A percentile compares a stretch with the other conserved stretches of the same genome.
Conservation (phyloP, 2,797 vertebrate species). For the Spinus olivaceus region DNA sequence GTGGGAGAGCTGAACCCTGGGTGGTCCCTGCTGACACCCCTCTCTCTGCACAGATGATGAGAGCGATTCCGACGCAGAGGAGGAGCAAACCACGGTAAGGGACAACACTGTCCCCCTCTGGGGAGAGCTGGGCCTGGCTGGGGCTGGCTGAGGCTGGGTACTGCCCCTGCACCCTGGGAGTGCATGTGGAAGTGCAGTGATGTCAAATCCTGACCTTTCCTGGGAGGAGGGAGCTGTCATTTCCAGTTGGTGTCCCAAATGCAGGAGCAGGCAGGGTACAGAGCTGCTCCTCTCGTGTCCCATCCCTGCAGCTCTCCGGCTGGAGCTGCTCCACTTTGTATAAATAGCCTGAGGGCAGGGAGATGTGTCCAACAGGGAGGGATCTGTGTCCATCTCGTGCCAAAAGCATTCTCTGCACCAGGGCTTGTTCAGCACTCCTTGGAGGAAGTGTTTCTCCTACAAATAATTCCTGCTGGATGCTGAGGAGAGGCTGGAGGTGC, state of each 20-base stretch:
- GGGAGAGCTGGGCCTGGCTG: background rate
- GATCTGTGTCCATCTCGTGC: background rate
- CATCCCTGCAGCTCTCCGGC: background rate
- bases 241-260: background rate
- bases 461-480: background rate
- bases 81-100: slow-evolving; percentile 96
- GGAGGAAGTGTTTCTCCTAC: background rate
- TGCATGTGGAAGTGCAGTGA: background rate
- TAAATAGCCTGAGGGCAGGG: background rate
- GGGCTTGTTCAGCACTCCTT: background rate
- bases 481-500: background rate
- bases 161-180: rapidly evolving
- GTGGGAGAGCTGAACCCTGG: background rate
- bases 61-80: slow-evolving; percentile 95
- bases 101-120: rapidly evolving
- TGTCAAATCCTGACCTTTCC: rapidly evolving
- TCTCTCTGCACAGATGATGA: slow-evolving; percentile 86
- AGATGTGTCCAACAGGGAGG: background rate
- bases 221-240: background rate
- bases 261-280: background rate
- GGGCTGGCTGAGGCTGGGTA: background rate
- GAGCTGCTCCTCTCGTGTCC: background rate
- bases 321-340: slow-evolving; percentile 49
- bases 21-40: background rate
- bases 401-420: background rate